Conservation (phyloP, 2,797 vertebrate species). For the Scomberomorus guttatus region DNA sequence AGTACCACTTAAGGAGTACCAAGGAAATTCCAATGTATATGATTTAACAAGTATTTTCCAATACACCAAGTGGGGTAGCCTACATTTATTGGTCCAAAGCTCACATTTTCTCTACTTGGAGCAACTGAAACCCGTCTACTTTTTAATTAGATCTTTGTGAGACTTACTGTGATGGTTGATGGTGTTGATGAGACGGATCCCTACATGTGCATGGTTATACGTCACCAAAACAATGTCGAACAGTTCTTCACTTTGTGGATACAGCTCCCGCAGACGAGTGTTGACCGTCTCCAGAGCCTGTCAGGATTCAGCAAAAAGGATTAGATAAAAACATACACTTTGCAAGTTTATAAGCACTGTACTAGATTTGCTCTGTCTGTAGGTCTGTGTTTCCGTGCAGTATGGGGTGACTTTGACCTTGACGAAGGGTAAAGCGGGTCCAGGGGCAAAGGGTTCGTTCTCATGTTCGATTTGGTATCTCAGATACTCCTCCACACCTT, state of each 20-base stretch:
- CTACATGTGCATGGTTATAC: constrained; percentile 98
- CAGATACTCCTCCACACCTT: constrained; percentile 95
- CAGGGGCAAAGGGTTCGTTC: constrained; percentile 93
- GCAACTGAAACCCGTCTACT: neutral
- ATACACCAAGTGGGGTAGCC: no score
- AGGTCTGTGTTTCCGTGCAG: neutral
- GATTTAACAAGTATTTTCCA: no score
- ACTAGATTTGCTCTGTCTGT: neutral
- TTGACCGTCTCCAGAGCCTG: constrained; percentile 97
- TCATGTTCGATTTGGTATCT: constrained; percentile 95
- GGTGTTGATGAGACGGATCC: constrained; percentile 97
- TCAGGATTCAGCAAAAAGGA: constrained; percentile 5
- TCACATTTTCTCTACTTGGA: neutral
- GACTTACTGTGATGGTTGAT: constrained; percentile 97
- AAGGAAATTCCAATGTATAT: neutral
- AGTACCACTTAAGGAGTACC: neutral
- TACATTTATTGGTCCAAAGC: neutral
- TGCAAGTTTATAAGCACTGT: neutral
- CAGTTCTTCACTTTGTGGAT: constrained; percentile 94
- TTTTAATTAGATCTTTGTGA: neutral
- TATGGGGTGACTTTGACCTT: constrained; percentile 85
- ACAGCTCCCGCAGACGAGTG: constrained; percentile 88
- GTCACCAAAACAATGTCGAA: constrained; percentile 98
- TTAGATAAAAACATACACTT: neutral
- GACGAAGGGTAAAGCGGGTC: constrained; percentile 95